These are phyloP conservation scores for Acanthornis magna DNA, from an alignment of 2,797 vertebrate genomes.

Conservation along the genomic window DNA sequence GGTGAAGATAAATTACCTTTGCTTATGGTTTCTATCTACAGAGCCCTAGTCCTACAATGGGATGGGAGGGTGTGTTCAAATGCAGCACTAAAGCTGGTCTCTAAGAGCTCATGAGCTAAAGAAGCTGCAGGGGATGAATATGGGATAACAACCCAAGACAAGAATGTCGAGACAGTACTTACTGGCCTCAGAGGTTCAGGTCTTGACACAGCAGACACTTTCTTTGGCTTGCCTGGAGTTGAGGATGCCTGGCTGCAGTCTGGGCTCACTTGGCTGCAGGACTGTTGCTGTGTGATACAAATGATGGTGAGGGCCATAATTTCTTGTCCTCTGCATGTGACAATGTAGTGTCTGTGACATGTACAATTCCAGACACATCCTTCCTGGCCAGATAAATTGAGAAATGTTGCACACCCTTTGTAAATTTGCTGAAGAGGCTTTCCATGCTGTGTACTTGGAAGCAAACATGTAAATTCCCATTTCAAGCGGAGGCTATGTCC, in stretches of 20 bases:
- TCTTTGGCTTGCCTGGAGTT: not conserved
- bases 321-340: not conserved
- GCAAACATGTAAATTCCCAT: not conserved
- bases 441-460: not conserved
- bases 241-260: not conserved
- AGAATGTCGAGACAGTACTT: not conserved
- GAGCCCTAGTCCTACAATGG: not conserved
- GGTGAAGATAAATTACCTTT: not conserved
- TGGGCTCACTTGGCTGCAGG: not conserved
- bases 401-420: not conserved
- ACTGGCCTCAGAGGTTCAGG: not conserved
- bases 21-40: not conserved
- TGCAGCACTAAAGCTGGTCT: not conserved
- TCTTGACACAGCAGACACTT: not conserved
- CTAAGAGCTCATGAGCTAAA: not conserved
- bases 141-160: not conserved
- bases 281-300: not conserved
- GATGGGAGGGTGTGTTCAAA: not conserved
- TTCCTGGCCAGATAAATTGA: not conserved
- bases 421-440: not conserved
- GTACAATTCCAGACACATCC: not conserved
- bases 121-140: not conserved
- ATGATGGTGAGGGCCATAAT: not conserved
- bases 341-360: accelerated
- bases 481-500: not conserved